Base-by-base conservation (phyloP, 1,140 invertebrate species). In the Polyergus mexicanus region DNA sequence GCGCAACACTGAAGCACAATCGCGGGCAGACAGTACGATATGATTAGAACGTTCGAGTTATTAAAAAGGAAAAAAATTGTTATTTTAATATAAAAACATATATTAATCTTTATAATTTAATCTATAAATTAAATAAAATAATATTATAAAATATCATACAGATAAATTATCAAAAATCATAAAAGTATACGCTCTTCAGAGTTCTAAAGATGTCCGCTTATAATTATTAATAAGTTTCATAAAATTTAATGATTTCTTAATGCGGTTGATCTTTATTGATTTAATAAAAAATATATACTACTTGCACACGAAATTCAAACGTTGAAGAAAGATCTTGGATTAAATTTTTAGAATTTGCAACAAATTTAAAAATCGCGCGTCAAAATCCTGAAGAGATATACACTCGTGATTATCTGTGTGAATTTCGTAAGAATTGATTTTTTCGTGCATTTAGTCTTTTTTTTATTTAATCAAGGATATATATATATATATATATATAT, bases 31-130 rank as follows among this genome's bases (percentile, higher is more conserved):
- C 6, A 19, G 16, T 0, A 16, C 47, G 13, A n/a, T 8, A 16
- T 0, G 3, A 66, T 38, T 68, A 0, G 3, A 19, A 19, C 4
- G 3, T 69, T 35, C 1, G 22, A 19, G 1, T 19, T 69, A 38
- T 54, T 25, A 69, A 80, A 69, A 35, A 80, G 3, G 13, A 69
- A 80, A 68, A 10, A n/a, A 41, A 66, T 38, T 22, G 3, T 62
- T 16, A 28, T 62, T 63, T 63, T 7, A 28, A 28, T 28, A 19
- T 16, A 25, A 7, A 6, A 63, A 25, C 6, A 32, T 6, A 62
- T 7, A 10, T 58, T 58, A 22, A n/a, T 22, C 54, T 58, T 22
- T 58, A n/a, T 22, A n/a, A 58, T 58, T 56, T 22, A 19, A 19
- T 19, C 16, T 19, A 32, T 32, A 19, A 16, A 51, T 51, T 19